These are phyloP conservation scores for Thripadectes ignobilis DNA, from an alignment of 2,797 vertebrate species.

Conservation along the genomic window DNA sequence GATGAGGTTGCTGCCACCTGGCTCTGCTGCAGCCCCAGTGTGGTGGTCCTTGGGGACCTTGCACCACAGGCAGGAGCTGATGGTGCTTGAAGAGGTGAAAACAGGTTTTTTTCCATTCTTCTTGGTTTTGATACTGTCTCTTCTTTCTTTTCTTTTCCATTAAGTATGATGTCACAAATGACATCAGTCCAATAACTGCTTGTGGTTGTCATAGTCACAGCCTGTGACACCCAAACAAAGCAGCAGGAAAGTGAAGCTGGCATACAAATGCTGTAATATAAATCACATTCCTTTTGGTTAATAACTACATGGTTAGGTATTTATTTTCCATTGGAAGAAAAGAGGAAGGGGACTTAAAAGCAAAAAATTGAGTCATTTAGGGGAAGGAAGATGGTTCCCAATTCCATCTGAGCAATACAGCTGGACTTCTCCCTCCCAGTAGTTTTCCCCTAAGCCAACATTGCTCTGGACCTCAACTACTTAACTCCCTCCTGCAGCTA, in stretches of 20 bases:
- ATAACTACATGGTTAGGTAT: neutral
- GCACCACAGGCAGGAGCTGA: neutral
- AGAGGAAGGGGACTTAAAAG: neutral
- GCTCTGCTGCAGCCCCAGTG: neutral
- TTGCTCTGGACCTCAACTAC: neutral
- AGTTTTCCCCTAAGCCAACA: rapidly evolving
- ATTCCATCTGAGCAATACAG: neutral
- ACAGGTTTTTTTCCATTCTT: neutral
- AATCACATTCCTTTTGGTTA: neutral
- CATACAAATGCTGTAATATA: conserved; percentile 39
- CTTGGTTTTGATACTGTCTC: neutral
- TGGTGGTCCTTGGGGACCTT: neutral
- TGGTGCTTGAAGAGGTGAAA: neutral
- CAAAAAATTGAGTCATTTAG: neutral
- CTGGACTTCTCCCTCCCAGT: neutral
- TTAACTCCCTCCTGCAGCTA: neutral
- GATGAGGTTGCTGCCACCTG: neutral
- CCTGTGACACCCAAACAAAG: conserved; percentile 69
- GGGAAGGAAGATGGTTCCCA: neutral
- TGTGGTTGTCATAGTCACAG: conserved; percentile 70
- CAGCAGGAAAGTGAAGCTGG: conserved; percentile 31
- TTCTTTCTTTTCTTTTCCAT: conserved; percentile 34
- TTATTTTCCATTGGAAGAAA: conserved; percentile 1
- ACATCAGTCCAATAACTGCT: conserved; percentile 53
- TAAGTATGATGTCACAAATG: conserved; percentile 54